Conservation (phyloP, 2,888 invertebrate genomes). For the Therioaphis trifolii region DNA sequence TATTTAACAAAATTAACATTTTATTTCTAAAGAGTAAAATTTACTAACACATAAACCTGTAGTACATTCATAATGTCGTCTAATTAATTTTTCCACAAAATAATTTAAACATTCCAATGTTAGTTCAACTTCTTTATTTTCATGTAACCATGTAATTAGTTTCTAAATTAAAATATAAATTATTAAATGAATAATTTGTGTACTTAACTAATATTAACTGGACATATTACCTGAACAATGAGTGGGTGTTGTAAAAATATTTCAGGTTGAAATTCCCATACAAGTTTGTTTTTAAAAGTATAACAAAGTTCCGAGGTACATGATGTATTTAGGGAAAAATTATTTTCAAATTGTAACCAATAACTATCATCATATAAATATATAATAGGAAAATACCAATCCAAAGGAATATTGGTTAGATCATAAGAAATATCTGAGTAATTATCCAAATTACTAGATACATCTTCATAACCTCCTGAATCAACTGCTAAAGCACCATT, state of each 20-base stretch:
- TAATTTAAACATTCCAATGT: slow-evolving; percentile 42
- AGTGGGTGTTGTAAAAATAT: slow-evolving; percentile 56
- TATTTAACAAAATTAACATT: background rate
- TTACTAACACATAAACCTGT: slow-evolving; percentile 51
- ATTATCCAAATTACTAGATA: slow-evolving; percentile 17
- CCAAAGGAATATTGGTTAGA: background rate
- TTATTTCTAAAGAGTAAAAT: background rate
- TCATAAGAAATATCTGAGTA: slow-evolving; percentile 35
- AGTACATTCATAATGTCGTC: slow-evolving; percentile 35
- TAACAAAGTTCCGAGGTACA: slow-evolving; percentile 30
- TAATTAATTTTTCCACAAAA: slow-evolving; percentile 48
- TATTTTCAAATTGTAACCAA: slow-evolving; percentile 38
- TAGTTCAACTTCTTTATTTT: slow-evolving; percentile 48
- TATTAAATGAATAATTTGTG: background rate
- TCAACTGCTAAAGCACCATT: slow-evolving; percentile 16
- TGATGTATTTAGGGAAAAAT: slow-evolving; percentile 4
- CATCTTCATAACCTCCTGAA: slow-evolving; percentile 13
- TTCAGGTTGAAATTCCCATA: slow-evolving; percentile 42
- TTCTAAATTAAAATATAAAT: slow-evolving; percentile 26
- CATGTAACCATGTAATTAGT: slow-evolving; percentile 52
- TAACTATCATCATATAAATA: slow-evolving; percentile 8
- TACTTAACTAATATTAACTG: background rate
- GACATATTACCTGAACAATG: slow-evolving; percentile 40
- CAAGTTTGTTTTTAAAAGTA: slow-evolving; percentile 25
- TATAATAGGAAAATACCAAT: slow-evolving; percentile 53